Conservation (phyloP, 1,140 invertebrate species). For the Ooceraea biroi region DNA sequence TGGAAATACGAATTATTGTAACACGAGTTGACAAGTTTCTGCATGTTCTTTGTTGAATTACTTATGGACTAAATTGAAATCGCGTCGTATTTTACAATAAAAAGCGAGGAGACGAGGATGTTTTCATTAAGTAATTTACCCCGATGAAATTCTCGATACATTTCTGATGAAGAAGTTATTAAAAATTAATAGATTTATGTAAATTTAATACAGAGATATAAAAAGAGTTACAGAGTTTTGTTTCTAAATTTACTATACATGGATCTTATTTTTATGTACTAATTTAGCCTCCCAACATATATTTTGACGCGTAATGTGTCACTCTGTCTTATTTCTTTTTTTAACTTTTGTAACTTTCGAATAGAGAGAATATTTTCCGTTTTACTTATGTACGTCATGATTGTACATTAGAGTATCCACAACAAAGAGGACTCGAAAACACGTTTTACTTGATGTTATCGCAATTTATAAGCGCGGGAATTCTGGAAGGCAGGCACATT, state of each 20-base stretch:
- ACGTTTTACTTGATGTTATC: not conserved
- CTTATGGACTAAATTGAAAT: constrained; percentile 20
- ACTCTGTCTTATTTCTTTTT: not conserved
- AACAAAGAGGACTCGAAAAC: not conserved
- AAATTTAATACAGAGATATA: too few relatives aligned
- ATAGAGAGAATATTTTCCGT: not conserved
- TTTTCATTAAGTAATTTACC: constrained; percentile 5
- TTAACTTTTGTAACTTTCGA: not conserved
- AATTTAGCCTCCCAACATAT: too few relatives aligned
- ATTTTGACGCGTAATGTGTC: not conserved
- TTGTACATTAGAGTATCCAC: not conserved
- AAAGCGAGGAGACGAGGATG: not conserved
- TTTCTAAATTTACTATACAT: too few relatives aligned
- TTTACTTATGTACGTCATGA: not conserved
- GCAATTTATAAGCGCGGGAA: constrained; percentile 27
- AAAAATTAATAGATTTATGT: too few relatives aligned
- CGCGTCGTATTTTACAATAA: not conserved
- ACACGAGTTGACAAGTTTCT: constrained; percentile 29
- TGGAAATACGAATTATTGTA: constrained; percentile 44
- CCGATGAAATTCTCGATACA: not conserved
- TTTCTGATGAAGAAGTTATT: too few relatives aligned
- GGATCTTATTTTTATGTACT: too few relatives aligned
- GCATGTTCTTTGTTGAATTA: constrained; percentile 40
- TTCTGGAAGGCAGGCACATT: constrained; percentile 2
- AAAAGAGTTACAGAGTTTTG: too few relatives aligned